Evolutionary conservation across 2,888 invertebrate species (phyloP), one percentile per base, ranked within the genome.

Genomic region (Timema podura): DNA sequence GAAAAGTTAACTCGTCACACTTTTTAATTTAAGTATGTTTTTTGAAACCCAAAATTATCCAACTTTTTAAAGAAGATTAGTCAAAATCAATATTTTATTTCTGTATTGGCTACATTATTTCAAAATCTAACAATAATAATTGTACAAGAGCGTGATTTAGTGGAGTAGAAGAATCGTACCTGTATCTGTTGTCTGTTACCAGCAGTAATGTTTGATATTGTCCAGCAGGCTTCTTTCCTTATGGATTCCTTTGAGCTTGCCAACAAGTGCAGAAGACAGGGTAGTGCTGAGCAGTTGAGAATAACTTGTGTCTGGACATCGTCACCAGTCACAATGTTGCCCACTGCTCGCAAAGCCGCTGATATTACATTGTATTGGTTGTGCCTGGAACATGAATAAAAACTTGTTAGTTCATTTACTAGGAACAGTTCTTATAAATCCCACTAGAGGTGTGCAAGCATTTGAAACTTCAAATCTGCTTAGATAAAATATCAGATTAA

Each of bases 301-400:
- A 97, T 91, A 11, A 95, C 91, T 84, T 98, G 97, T 65, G 98
- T 98, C 84, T 98, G 98, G 69, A 91, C 87, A 81, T 98, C 98
- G 81, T 96, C 95, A 48, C 98, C 98, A 0, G 98, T 98, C 65
- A 98, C 97, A 76, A 98, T 96, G 82, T 98, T 98, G 64, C 98
- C 98, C 5, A 97, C 96, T n/a, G 97, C 97, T 68, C 98, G 86
- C 71, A 98, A 81, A 7, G 97, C 97, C 51, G 98, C 97, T 15
- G 94, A 93, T 9, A 93, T 91, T 16, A 96, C 95, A 73, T 89
- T 91, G 71, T 91, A 88, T 78, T 92, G 90, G 74, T 88, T 88
- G 81, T 93, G 91, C 89, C 93, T 95, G 76, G 5, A 76, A 74
- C 15, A 67, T 5, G 6, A 30, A 30, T 30, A 30, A 30, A 30